Base-by-base conservation (phyloP, 2,888 invertebrate species). In the Calephelis perditalis region DNA sequence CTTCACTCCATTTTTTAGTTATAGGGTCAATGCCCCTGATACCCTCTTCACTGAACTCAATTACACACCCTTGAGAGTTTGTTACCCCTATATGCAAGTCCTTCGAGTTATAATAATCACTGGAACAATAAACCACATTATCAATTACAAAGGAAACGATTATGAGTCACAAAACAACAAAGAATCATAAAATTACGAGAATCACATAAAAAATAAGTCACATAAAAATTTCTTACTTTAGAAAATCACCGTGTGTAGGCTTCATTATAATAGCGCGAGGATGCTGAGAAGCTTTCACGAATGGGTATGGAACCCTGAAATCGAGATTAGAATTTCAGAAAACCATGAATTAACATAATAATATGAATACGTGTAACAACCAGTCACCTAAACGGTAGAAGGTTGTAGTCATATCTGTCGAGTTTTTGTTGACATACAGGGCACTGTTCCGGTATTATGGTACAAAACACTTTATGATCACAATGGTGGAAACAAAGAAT, bases 401-500 rank as follows among this genome's bases (percentile, higher is more conserved):
- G 91, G 68, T 93, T 92, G 74, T 95, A 91, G 80, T 93, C 92
- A 68, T 90, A 90, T 82, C 88, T 82, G 72, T 90, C 89, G 47
- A 90, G 74, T 71, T 81, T 84, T 68, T 91, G 91, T 68, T 92
- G 90, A 84, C 98, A 98, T 70, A 94, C 92, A 61, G 97, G 97
- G 79, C 97, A 98, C 69, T 86, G 83, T 74, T 93, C 92, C 57
- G 97, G 97, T 75, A 97, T 91, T 69, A 91, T 86, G 74, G 95
- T 95, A 79, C 96, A 97, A 87, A 97, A 96, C 71, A 97, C 93
- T 88, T 95, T 94, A 67, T 94, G 92, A 62, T 92, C 93, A 82
- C 97, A 97, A 86, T 98, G 98, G 91, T 96, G 96, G 86, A 97
- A 96, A 91, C 97, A 97, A 81, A 97, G 92, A 79, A 97, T 95